These are phyloP conservation scores for Morbakka virulenta DNA, from an alignment of 30 jellyfish, hydroid and myxozoan genomes.

Conservation along the genomic window DNA sequence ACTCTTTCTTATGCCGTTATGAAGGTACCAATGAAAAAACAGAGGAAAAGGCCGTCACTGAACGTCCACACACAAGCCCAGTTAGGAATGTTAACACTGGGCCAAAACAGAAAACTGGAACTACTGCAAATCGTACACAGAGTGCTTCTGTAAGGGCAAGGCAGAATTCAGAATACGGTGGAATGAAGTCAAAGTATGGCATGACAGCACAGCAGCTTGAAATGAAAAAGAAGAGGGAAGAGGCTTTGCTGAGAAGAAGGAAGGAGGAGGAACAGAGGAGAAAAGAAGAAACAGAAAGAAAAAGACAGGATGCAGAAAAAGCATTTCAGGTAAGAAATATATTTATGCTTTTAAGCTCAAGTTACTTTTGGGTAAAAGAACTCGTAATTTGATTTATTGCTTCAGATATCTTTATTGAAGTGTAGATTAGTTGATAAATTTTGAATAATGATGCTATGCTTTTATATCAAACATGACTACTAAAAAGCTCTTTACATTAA, in stretches of 20 bases:
- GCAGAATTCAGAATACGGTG: constrained; percentile 68
- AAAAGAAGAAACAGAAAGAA: constrained; percentile 59
- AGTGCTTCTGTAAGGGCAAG: constrained; percentile 36
- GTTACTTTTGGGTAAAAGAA: neutral
- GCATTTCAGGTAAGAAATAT: constrained; percentile 76
- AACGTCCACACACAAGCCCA: constrained; percentile 54
- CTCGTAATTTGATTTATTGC: no score
- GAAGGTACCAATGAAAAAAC: no score
- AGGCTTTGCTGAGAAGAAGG: constrained; percentile 64
- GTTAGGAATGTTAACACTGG: neutral
- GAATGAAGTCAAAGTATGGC: constrained; percentile 75
- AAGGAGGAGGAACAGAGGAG: constrained; percentile 79
- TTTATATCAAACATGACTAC: no score
- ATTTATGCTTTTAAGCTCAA: neutral
- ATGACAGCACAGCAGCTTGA: constrained; percentile 92
- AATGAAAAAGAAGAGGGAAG: constrained; percentile 81
- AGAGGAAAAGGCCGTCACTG: no score
- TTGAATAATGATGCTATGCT: no score
- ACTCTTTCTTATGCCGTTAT: no score
- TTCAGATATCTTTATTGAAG: no score
- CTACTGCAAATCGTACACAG: constrained; percentile 1
- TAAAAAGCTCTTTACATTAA: no score
- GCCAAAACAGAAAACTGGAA: neutral
- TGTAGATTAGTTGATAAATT: no score
- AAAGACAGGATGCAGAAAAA: constrained; percentile 78